These are phyloP conservation scores for Zaprionus gabonicus DNA, from an alignment of 1,140 invertebrate genomes.

Conservation along the genomic window DNA sequence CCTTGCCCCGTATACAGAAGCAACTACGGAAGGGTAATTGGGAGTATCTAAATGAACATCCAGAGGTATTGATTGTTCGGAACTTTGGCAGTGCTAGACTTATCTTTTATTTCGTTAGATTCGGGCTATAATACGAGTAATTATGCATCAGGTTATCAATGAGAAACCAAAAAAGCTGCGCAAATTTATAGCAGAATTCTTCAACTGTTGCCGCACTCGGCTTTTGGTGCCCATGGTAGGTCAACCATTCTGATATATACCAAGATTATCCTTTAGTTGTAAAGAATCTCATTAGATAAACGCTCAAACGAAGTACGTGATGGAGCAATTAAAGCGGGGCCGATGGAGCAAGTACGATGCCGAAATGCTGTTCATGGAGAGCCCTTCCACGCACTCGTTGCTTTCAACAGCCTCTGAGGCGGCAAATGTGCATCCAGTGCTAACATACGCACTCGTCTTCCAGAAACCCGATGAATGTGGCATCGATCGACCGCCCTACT, in stretches of 20 bases:
- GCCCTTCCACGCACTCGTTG: slow-evolving; percentile 58
- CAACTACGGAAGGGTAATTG: slow-evolving; percentile 59
- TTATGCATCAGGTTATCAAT: slow-evolving; percentile 60
- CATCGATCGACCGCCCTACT: slow-evolving; percentile 57
- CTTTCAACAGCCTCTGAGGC: slow-evolving; percentile 54
- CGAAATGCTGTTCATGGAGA: slow-evolving; percentile 65
- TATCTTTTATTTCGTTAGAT: slow-evolving; percentile 26
- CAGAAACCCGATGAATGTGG: slow-evolving; percentile 71
- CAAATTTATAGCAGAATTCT: slow-evolving; percentile 54
- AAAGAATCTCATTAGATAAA: slow-evolving; percentile 46
- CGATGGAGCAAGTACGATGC: slow-evolving; percentile 72
- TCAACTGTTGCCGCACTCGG: slow-evolving; percentile 53
- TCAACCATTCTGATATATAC: background rate
- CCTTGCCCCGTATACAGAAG: slow-evolving; percentile 55
- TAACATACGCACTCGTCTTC: slow-evolving; percentile 65
- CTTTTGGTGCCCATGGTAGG: slow-evolving; percentile 60
- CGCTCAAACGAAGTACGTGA: slow-evolving; percentile 62
- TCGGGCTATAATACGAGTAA: slow-evolving; percentile 65
- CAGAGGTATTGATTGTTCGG: slow-evolving; percentile 41
- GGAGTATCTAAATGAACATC: slow-evolving; percentile 59
- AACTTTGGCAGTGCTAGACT: background rate
- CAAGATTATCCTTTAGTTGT: background rate
- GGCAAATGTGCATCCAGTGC: slow-evolving; percentile 60
- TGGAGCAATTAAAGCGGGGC: slow-evolving; percentile 57
- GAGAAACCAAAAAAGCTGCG: slow-evolving; percentile 46